Conservation (phyloP, 1,140 invertebrate species). For the Kradibia gibbosae region DNA sequence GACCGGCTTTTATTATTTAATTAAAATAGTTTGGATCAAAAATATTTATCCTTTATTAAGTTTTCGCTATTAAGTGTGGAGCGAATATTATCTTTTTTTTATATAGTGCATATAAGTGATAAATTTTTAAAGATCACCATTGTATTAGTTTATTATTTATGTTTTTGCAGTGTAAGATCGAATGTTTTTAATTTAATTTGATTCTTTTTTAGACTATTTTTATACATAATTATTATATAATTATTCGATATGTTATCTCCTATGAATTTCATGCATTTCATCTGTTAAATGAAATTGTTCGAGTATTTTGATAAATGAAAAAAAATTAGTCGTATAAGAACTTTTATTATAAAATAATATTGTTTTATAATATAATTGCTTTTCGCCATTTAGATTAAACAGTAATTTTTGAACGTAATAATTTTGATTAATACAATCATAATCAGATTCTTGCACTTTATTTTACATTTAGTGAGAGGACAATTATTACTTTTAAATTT, state of each 20-base stretch:
- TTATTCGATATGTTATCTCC: slow-evolving; percentile 48
- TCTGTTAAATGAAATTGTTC: slow-evolving; percentile 17
- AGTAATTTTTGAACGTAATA: too few relatives aligned
- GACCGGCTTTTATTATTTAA: slow-evolving; percentile 52
- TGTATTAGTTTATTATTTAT: slow-evolving; percentile 16
- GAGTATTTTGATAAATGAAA: slow-evolving; percentile 7
- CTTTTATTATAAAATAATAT: background rate
- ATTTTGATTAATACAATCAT: too few relatives aligned
- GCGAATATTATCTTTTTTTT: slow-evolving; percentile 43
- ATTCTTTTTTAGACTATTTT: slow-evolving; percentile 21
- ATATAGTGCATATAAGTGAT: slow-evolving; percentile 39
- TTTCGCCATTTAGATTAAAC: too few relatives aligned
- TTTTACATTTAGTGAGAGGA: too few relatives aligned
- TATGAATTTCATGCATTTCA: background rate
- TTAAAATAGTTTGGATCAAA: slow-evolving; percentile 62
- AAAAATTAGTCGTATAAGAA: too few relatives aligned
- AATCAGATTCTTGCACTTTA: too few relatives aligned
- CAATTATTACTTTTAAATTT: too few relatives aligned
- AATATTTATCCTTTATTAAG: slow-evolving; percentile 61
- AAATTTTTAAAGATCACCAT: slow-evolving; percentile 26
- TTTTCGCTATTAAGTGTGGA: slow-evolving; percentile 45
- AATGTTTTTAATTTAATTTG: slow-evolving; percentile 26
- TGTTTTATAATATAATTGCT: too few relatives aligned
- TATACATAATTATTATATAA: slow-evolving; percentile 35
- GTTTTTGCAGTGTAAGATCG: slow-evolving; percentile 14